Conservation (phyloP, 1,140 invertebrate genomes). For the Steinernema feltiae region DNA sequence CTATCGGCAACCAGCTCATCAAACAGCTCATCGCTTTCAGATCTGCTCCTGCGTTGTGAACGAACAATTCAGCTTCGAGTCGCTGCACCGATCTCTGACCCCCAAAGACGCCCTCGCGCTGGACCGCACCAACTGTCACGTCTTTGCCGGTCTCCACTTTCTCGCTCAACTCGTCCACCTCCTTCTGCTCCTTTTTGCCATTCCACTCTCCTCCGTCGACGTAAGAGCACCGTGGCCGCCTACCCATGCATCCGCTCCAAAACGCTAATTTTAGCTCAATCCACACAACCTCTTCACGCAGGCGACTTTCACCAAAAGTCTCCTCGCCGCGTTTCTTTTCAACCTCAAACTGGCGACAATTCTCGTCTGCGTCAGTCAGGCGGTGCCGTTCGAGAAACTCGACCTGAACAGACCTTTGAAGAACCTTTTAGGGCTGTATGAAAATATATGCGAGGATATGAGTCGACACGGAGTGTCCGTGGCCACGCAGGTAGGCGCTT, state of each 20-base stretch:
- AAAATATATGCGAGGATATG: background rate
- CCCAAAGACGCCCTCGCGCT: background rate
- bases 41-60: background rate
- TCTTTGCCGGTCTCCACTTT: background rate
- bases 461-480: background rate
- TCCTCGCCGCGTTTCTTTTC: background rate
- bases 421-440: background rate
- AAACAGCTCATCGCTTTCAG: background rate
- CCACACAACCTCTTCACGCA: background rate
- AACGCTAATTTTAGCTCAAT: background rate
- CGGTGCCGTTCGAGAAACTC: background rate
- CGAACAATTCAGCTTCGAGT: background rate
- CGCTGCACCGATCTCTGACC: background rate
- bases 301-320: background rate
- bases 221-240: background rate
- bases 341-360: background rate
- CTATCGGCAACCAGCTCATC: background rate
- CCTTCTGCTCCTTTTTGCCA: background rate
- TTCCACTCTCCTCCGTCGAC: background rate
- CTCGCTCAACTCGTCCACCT: constrained; percentile 5
- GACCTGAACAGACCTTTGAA: background rate
- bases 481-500: background rate
- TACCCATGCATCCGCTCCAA: background rate
- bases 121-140: background rate
- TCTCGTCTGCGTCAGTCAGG: background rate